Percentiles rank a stretch among this genome's conserved stretches.
These are phyloP conservation scores for Drosophila neonasuta DNA, from an alignment of 2,888 invertebrate species.

Conservation along the genomic window DNA sequence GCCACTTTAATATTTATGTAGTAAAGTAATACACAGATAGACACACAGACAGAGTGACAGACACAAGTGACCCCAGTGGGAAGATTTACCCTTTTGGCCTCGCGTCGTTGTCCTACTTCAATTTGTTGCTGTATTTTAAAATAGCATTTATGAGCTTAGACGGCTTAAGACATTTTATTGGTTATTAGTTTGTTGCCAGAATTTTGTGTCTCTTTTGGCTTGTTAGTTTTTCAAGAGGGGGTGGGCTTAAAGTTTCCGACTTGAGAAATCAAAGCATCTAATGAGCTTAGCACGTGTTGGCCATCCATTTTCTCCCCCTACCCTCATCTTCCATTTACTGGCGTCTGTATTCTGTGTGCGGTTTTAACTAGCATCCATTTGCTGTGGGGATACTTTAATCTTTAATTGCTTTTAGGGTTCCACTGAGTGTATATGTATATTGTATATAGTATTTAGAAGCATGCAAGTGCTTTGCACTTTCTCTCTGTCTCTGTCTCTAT, in stretches of 20 bases:
- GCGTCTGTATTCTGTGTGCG: constrained; percentile 12
- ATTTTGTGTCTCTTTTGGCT: constrained; percentile 34
- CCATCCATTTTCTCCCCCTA: constrained; percentile 46
- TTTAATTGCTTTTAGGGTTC: constrained; percentile 67
- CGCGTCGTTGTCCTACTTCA: background rate
- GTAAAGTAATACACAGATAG: constrained; percentile 21
- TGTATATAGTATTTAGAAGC: constrained; percentile 19
- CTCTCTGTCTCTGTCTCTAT: background rate
- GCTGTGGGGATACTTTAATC: constrained; percentile 56
- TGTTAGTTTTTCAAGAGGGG: constrained; percentile 3
- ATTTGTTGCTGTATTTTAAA: constrained; percentile 62
- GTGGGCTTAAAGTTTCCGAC: constrained; percentile 30
- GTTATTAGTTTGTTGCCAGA: constrained; percentile 69
- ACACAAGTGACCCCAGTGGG: constrained; percentile 30
- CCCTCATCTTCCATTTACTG: background rate
- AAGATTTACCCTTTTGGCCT: constrained; percentile 46
- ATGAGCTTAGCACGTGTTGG: constrained; percentile 76
- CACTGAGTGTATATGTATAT: constrained; percentile 13
- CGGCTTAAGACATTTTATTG: constrained; percentile 74
- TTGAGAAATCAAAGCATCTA: constrained; percentile 66
- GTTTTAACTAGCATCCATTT: constrained; percentile 27
- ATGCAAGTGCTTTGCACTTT: constrained; percentile 2
- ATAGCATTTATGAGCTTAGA: constrained; percentile 73
- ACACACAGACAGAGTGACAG: constrained; percentile 6
- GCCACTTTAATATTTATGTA: constrained; percentile 44